Conservation (phyloP, 2,113 vertebrate genomes). For the Donacobius atricapilla region DNA sequence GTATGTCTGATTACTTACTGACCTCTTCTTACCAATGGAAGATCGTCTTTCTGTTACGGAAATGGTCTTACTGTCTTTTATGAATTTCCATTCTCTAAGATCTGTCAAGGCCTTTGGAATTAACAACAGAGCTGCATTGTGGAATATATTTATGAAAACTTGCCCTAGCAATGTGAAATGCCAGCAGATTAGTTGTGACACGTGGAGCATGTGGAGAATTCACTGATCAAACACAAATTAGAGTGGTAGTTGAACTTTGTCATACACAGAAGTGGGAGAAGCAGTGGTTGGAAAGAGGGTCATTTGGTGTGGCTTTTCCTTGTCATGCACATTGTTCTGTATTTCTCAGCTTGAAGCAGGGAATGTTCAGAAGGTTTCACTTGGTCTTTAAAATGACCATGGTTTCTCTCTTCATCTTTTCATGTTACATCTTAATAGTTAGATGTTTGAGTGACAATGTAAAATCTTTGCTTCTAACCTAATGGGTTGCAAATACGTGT, state of each 20-base stretch:
- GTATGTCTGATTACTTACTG: not conserved
- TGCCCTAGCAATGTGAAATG: not conserved
- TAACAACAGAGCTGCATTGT: not conserved
- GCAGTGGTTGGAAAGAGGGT: not conserved
- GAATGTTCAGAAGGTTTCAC: not conserved
- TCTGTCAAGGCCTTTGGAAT: not conserved
- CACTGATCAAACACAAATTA: not conserved
- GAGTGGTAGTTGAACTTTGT: not conserved
- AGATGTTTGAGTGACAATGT: not conserved
- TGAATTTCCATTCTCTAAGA: not conserved
- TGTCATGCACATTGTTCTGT: not conserved
- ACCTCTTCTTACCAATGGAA: not conserved
- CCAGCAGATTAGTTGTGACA: not conserved
- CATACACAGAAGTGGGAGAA: not conserved
- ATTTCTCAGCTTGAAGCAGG: not conserved
- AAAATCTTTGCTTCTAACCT: not conserved
- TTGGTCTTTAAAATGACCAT: not conserved
- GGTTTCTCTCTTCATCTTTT: not conserved
- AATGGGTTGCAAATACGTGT: not conserved
- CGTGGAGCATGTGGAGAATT: not conserved
- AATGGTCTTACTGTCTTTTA: not conserved
- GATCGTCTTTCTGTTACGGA: not conserved
- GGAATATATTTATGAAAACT: not conserved
- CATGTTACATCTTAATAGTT: not conserved
- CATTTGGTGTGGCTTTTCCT: not conserved